Evolutionary conservation across 2,888 invertebrate genomes (phyloP), one percentile per base, ranked within the genome.

Genomic region (Torymus aiolomorphi): DNA sequence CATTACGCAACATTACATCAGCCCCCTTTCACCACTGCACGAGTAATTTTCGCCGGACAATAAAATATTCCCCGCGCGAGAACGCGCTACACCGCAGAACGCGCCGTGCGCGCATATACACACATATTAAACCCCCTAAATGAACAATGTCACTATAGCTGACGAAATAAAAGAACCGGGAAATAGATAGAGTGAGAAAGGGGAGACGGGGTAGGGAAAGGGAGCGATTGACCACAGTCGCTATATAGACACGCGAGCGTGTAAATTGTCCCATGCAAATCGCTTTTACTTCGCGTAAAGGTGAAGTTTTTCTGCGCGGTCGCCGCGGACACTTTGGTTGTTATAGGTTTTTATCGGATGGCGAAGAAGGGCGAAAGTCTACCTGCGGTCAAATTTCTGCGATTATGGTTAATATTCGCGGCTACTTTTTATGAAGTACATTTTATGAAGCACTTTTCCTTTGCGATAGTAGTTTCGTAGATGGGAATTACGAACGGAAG

Each of bases 151-250:
- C 24, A 13, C 24, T 56, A 62, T 59, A 71, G 54, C 16, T 54
- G 49, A 57, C 13, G 56, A 67, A 62, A 54, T 16, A 70, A 24
- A 20, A 51, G 56, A 76, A 63, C 2, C 31, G 31, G 8, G 31
- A 8, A 5, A 31, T 31, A 31, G 31, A 31, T n/a, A n/a, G n/a
- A n/a, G n/a, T n/a, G 31, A 31, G 3, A 63, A 61, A 56, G 76
- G 49, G 76, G 56, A 71, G 57, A 82, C 70, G 79, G 83, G 82
- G 78, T 81, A 62, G 80, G 56, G 70, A 81, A 71, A 63, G 62
- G 66, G 76, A 74, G 66, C 78, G 80, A 75, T 74, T 78, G 82
- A 83, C 83, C 80, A 78, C 75, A 81, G 70, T 67, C 65, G 79
- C 76, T 73, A 82, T 73, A 82, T 74, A 69, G 49, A 67, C 70